Evolutionary conservation across 2,113 vertebrate species (phyloP).

Genomic region (Ciconia stormi): DNA sequence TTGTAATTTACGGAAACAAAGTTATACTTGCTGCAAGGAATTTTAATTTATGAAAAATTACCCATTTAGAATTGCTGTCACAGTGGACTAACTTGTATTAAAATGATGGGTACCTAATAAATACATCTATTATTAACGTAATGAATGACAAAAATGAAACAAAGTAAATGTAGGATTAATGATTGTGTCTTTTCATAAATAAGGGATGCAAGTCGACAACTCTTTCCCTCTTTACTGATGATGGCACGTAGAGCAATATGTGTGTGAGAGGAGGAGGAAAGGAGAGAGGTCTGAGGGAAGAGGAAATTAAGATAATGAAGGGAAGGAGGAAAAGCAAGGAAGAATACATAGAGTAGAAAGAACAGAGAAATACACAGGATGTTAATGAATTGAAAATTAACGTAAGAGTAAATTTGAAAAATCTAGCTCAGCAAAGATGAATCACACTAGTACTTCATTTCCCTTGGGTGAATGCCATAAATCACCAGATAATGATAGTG

Average conservation of each 20-base stretch:
- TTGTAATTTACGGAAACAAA: slow-evolving; percentile 70
- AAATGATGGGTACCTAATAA: slow-evolving; percentile 50
- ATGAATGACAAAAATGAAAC: slow-evolving; percentile 1
- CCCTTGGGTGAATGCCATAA: neutral
- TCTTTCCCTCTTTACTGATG: neutral
- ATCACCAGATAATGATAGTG: neutral
- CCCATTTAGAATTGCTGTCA: slow-evolving; percentile 56
- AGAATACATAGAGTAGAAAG: neutral
- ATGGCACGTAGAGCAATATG: neutral
- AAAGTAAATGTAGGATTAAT: slow-evolving; percentile 27
- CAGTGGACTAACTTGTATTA: slow-evolving; percentile 48
- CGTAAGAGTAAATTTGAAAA: neutral
- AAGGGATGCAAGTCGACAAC: neutral
- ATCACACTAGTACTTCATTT: neutral
- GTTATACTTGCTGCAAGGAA: slow-evolving; percentile 65
- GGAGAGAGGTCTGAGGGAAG: neutral
- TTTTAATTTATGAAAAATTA: slow-evolving; percentile 75
- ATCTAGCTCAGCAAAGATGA: neutral
- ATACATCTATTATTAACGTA: slow-evolving; percentile 38
- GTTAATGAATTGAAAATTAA: neutral
- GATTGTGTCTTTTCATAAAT: neutral
- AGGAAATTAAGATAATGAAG: neutral
- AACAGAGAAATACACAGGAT: neutral
- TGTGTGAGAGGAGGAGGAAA: neutral
- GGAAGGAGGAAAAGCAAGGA: neutral